Evolutionary conservation across 23 tunicate species (phyloP).

Genomic region (Diplosoma virens): DNA sequence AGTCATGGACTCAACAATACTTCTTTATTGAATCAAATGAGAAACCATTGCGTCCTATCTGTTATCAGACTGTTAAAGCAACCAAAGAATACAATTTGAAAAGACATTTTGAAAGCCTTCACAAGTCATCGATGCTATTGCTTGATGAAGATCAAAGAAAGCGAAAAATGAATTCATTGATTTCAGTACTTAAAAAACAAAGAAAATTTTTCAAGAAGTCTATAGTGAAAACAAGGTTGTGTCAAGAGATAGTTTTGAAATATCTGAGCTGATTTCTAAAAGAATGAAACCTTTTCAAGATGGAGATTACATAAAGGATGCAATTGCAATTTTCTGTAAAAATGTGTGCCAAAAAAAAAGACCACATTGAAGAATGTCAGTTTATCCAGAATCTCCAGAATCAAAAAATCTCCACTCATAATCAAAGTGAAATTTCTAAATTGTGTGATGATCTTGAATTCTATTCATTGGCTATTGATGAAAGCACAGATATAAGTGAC

Average conservation of each 20-base stretch:
- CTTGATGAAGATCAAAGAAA: neutral
- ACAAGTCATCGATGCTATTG: neutral
- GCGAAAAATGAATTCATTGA: neutral
- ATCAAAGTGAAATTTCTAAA: neutral
- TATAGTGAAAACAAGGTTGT: neutral
- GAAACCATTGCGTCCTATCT: neutral
- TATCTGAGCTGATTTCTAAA: neutral
- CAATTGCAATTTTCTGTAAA: conserved; percentile 1
- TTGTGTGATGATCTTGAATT: neutral
- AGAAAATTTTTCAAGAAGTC: neutral
- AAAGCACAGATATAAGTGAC: neutral
- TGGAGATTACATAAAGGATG: conserved; percentile 5
- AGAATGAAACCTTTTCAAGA: conserved; percentile 1
- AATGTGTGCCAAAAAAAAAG: neutral
- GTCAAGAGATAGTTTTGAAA: neutral
- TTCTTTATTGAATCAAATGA: neutral
- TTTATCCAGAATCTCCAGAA: neutral
- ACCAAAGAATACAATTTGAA: neutral
- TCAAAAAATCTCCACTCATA: neutral
- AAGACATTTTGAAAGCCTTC: neutral
- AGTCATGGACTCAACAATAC: neutral
- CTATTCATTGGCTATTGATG: neutral
- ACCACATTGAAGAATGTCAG: neutral
- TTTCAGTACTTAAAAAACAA: neutral
- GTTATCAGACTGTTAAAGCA: neutral